Evolutionary conservation across 2,797 vertebrate species (phyloP).

Genomic region (Distichodus sexfasciatus): DNA sequence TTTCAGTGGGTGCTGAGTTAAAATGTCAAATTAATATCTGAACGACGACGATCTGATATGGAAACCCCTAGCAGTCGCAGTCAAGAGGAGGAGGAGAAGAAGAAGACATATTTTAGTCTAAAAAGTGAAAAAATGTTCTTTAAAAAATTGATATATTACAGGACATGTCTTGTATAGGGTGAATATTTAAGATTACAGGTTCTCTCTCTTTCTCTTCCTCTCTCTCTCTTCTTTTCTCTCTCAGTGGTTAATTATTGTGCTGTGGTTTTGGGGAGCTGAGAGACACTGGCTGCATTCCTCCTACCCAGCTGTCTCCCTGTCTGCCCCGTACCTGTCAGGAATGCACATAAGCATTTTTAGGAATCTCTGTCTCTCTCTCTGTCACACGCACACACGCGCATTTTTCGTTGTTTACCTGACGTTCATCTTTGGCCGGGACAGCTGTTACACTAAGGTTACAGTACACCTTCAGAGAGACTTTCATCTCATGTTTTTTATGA

Average conservation of each 20-base stretch:
- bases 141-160: too few species aligned
- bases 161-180: not conserved
- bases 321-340: conserved; percentile 71
- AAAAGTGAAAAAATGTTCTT: too few species aligned
- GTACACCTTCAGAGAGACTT: conserved; percentile 86
- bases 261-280: conserved; percentile 31
- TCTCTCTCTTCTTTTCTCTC: conserved; percentile 44
- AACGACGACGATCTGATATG: too few species aligned
- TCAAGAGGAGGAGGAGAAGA: too few species aligned
- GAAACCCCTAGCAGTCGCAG: too few species aligned
- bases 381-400: conserved; percentile 38
- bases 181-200: not conserved
- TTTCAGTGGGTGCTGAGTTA: too few species aligned
- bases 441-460: conserved; percentile 83
- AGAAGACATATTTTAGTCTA: too few species aligned
- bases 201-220: conserved; percentile 42
- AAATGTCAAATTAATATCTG: too few species aligned
- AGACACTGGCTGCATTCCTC: conserved; percentile 66
- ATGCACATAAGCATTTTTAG: conserved; percentile 60
- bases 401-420: conserved; percentile 26
- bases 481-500: conserved; percentile 96
- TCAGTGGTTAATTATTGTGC: conserved; percentile 25
- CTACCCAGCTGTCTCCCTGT: conserved; percentile 47
- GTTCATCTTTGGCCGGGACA: conserved; percentile 73
- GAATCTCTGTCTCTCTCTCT: conserved; percentile 35